A percentile compares a stretch with the other conserved stretches of the same genome.
phyloP scores from a whole-genome alignment of 2,888 invertebrate genomes.

The Drosophila bunnanda region DNA sequence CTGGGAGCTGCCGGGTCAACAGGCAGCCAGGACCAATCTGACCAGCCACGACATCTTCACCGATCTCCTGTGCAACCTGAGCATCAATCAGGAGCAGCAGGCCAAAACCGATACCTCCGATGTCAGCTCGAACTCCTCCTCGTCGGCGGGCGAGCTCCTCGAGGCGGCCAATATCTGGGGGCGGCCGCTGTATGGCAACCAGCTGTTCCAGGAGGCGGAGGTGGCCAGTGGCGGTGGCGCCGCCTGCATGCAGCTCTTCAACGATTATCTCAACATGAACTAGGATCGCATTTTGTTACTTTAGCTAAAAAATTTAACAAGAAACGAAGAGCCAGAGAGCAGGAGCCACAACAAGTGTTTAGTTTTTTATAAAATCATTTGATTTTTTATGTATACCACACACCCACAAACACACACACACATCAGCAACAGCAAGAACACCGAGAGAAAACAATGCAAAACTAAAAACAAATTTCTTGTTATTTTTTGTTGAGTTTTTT shows the following conservation, averaged over 20 bases:
- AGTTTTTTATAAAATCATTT: slow-evolving; percentile 34
- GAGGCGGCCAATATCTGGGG: slow-evolving; percentile 73
- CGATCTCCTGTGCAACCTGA: slow-evolving; percentile 83
- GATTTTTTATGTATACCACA: slow-evolving; percentile 30
- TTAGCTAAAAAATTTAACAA: slow-evolving; percentile 60
- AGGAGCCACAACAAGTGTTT: slow-evolving; percentile 32
- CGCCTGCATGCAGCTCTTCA: slow-evolving; percentile 87
- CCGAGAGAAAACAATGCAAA: slow-evolving; percentile 42
- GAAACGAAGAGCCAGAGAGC: slow-evolving; percentile 25
- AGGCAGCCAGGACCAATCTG: slow-evolving; percentile 1
- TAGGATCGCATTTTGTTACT: slow-evolving; percentile 78
- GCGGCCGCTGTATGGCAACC: slow-evolving; percentile 45
- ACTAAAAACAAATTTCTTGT: slow-evolving; percentile 59
- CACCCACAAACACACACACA: background rate
- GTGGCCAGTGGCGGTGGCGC: slow-evolving; percentile 68
- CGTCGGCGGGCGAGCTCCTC: slow-evolving; percentile 64
- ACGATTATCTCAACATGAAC: slow-evolving; percentile 88
- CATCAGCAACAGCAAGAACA: slow-evolving; percentile 10
- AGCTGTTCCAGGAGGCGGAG: slow-evolving; percentile 50
- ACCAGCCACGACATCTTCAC: slow-evolving; percentile 77
- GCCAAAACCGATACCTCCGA: slow-evolving; percentile 64
- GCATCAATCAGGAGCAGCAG: slow-evolving; percentile 61
- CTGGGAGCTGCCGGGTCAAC: slow-evolving; percentile 80
- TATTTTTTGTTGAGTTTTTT: slow-evolving; percentile 70
- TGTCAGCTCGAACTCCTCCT: slow-evolving; percentile 77